Percentiles rank a stretch among this genome's conserved stretches.
Evolutionary conservation across 2,797 vertebrate genomes (phyloP).

Genomic region (Columba guinea): DNA sequence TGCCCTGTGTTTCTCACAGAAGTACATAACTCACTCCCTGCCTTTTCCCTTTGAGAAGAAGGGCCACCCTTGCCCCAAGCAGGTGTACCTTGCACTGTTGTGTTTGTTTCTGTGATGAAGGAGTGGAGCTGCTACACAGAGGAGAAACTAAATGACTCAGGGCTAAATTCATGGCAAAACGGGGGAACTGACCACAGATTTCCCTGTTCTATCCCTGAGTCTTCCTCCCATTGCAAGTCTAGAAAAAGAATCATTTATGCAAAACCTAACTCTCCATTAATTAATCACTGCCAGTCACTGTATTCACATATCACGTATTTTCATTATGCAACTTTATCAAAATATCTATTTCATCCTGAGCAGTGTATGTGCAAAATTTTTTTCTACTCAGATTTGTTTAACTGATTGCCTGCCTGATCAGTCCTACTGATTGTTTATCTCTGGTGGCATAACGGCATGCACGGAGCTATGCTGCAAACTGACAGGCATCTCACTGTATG

Average conservation of each 20-base stretch:
- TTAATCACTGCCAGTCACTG: neutral
- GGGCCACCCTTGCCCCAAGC: neutral
- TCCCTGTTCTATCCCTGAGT: neutral
- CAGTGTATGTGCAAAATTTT: neutral
- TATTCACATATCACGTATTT: neutral
- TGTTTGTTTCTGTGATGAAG: neutral
- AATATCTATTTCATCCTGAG: conserved; percentile 41
- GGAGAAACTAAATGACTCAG: neutral
- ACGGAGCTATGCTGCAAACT: neutral
- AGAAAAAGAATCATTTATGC: neutral
- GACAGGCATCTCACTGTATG: conserved; percentile 7
- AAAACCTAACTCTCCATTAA: neutral
- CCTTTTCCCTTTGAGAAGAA: neutral
- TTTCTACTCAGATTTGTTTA: conserved; percentile 58
- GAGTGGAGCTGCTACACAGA: neutral
- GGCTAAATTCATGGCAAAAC: neutral
- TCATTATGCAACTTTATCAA: conserved; percentile 1
- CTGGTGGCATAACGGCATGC: conserved; percentile 37
- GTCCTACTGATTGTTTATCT: conserved; percentile 64
- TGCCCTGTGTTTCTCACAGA: neutral
- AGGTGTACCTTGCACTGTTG: neutral
- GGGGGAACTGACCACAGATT: neutral
- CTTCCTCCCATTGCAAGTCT: neutral
- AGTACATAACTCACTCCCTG: neutral
- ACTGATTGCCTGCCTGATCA: conserved; percentile 59